Percentiles rank a stretch among this genome's conserved stretches.
Conservation (phyloP, 2,797 vertebrate species). For the Acrossocheilus wenchowensis region DNA sequence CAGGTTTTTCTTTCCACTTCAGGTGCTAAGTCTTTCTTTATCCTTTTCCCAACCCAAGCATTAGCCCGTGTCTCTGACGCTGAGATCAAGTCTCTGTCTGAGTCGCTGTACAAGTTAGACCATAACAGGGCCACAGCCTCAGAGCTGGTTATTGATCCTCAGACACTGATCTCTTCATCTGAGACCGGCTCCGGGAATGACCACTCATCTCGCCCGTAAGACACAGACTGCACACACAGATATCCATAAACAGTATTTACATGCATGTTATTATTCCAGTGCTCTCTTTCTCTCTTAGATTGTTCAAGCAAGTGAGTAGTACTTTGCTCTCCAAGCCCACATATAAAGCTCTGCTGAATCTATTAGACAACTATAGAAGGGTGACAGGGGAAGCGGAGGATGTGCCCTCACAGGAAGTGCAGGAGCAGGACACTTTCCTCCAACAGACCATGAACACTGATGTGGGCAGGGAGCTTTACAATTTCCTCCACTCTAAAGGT, state of each 20-base stretch:
- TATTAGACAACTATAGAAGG: conserved; percentile 82
- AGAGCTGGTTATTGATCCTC: conserved; percentile 75
- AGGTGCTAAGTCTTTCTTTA: conserved; percentile 22
- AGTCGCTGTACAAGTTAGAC: conserved; percentile 77
- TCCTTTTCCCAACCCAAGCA: conserved; percentile 27
- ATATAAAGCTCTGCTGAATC: conserved; percentile 72
- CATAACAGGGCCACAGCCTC: conserved; percentile 77
- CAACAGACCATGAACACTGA: conserved; percentile 77
- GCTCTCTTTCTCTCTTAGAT: conserved; percentile 63
- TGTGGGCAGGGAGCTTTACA: conserved; percentile 76
- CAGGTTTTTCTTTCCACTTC: not conserved
- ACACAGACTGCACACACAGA: conserved; percentile 10
- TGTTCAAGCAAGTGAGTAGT: conserved; percentile 76
- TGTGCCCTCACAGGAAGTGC: conserved; percentile 70
- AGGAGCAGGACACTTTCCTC: conserved; percentile 80
- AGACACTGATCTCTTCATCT: conserved; percentile 70
- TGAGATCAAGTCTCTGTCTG: conserved; percentile 78
- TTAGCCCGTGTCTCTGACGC: conserved; percentile 65
- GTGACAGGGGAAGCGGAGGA: conserved; percentile 75
- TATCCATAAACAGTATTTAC: not conserved
- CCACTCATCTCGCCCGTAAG: conserved; percentile 75
- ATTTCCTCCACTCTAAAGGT: conserved; percentile 81
- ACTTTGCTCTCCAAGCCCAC: conserved; percentile 80
- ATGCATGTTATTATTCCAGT: not conserved
- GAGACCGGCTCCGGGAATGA: conserved; percentile 71